phyloP scores from a whole-genome alignment of 2,888 invertebrate species.

The Apodemia hepburni region DNA sequence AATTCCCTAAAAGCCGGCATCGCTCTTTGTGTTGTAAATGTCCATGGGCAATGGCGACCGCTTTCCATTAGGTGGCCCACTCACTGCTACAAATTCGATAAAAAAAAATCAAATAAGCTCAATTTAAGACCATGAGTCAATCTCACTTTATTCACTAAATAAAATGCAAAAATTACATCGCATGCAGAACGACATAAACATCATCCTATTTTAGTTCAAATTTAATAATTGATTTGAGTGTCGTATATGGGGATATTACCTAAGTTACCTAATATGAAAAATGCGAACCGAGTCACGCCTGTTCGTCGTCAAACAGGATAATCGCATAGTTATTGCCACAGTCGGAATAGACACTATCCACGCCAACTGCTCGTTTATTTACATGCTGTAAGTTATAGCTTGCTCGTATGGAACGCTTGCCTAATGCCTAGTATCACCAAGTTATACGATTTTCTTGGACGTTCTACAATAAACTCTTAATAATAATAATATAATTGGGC shows the following conservation, averaged over 20 bases:
- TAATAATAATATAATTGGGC: no score
- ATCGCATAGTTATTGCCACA: constrained; percentile 67
- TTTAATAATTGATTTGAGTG: constrained; percentile 5
- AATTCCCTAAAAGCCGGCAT: no score
- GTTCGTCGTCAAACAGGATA: constrained; percentile 67
- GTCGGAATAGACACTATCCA: constrained; percentile 71
- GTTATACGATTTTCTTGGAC: not conserved
- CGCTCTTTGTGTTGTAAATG: no score
- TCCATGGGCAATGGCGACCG: no score
- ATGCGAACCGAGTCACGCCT: constrained; percentile 60
- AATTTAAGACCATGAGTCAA: no score
- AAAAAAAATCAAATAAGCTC: no score
- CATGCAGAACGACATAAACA: no score
- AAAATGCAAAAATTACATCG: no score
- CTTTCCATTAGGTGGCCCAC: no score
- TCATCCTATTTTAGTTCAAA: not conserved
- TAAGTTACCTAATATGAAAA: constrained; percentile 52
- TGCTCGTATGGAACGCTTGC: constrained; percentile 15
- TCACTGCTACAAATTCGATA: no score
- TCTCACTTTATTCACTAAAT: no score
- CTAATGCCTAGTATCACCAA: not conserved
- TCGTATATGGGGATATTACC: constrained; percentile 21
- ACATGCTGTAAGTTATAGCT: constrained; percentile 34
- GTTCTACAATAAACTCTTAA: not conserved
- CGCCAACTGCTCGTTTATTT: constrained; percentile 75